phyloP scores from a whole-genome alignment of 2,888 invertebrate species.

The Drosophila villosipedis region DNA sequence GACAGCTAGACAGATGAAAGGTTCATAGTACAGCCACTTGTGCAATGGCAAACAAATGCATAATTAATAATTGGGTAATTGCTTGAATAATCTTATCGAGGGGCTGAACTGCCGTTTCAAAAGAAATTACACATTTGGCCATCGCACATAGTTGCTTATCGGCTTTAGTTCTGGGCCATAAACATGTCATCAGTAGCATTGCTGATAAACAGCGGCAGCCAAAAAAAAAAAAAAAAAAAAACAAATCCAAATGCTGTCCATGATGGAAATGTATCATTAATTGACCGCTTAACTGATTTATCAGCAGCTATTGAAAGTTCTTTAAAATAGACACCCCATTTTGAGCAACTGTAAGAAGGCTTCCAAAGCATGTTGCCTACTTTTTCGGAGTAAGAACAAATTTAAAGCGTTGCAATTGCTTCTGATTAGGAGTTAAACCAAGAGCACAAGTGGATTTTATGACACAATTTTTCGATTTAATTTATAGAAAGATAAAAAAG shows the following conservation, averaged over 20 bases:
- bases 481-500: not conserved
- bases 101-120: slow-evolving; percentile 15
- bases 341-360: too few species aligned
- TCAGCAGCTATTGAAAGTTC: not conserved
- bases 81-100: slow-evolving; percentile 50
- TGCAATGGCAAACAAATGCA: slow-evolving; percentile 18
- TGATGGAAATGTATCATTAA: slow-evolving; percentile 23
- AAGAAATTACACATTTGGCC: slow-evolving; percentile 18
- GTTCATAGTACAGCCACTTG: not conserved
- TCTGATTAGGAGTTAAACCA: not conserved
- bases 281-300: slow-evolving; percentile 53
- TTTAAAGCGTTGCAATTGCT: not conserved
- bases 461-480: not conserved
- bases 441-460: not conserved
- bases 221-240: too few species aligned
- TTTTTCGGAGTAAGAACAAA: slow-evolving; percentile 19
- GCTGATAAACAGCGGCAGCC: slow-evolving; percentile 17
- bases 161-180: slow-evolving; percentile 16
- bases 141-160: slow-evolving; percentile 18
- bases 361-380: slow-evolving; percentile 7
- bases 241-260: not conserved
- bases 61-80: slow-evolving; percentile 58
- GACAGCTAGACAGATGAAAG: not conserved
- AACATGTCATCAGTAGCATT: slow-evolving; percentile 36
- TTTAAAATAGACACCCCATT: not conserved